Evolutionary conservation across 2,113 vertebrate species (phyloP), one percentile per base, ranked within the genome.

Genomic region (Lipophrys pholis): DNA sequence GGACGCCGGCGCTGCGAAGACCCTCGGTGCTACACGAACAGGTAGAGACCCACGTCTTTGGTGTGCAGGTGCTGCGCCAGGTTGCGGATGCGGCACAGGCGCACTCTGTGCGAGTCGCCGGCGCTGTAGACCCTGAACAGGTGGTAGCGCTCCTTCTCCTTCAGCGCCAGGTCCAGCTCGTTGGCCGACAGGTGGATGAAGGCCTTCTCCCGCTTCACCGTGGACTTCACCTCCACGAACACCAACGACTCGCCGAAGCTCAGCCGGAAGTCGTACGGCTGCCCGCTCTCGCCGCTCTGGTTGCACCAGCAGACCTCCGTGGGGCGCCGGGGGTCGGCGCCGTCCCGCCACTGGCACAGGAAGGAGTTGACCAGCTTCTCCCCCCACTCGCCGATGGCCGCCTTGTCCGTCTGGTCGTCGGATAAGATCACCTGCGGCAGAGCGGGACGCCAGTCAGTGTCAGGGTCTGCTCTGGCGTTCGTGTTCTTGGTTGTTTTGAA

Each of bases 171-270:
- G 70, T 94, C 86, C 82, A 95, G 85, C 87, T 95, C 93, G 14
- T 94, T 94, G 62, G 92, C 93, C 0, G 94, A 94, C 48, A 94
- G 82, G 56, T 87, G 90, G 46, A 94, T 90, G 40, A 94, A 93
- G 1, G 93, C 79, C 76, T 76, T 90, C 30, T 95, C 94, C 2
- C 71, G 82, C 80, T 90, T 94, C 12, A 91, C 50, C 0, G 94
- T 94, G 0, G 94, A 86, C 87, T 95, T 95, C 52, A 95, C 94
- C 57, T 95, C 94, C 64, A 94, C 92, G 8, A 87, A 94, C 53
- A 93, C 86, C 54, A 88, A 67, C 11, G 4, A 17, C 1, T 12
- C 9, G 0, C 41, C 16, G 1, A 93, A 94, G 6, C 70, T 84
- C 12, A 95, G 87, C 49, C 73, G 91, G 56, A 94, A 95, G 78